A percentile compares a stretch with the other conserved stretches of the same genome.
These are phyloP conservation scores for Phoxinus dragarum DNA, from an alignment of 2,797 vertebrate species.

Conservation along the genomic window DNA sequence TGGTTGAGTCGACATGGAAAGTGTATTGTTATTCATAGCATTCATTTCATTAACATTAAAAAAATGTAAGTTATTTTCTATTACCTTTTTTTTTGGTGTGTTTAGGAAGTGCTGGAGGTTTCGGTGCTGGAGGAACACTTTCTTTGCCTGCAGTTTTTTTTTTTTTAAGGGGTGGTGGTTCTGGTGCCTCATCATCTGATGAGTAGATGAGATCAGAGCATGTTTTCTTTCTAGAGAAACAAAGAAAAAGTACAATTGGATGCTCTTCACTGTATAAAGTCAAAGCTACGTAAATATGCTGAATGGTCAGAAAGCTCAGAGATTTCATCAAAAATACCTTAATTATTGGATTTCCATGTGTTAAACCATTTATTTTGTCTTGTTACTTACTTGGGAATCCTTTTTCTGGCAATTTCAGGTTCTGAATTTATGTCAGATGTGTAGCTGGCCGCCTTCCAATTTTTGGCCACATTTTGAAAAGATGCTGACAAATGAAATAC, in stretches of 20 bases:
- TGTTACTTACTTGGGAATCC: constrained; percentile 2
- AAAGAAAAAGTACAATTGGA: not conserved
- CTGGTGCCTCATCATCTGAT: not conserved
- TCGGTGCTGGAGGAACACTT: not conserved
- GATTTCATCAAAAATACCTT: no score
- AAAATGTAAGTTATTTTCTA: not conserved
- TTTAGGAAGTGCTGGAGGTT: constrained; percentile 6
- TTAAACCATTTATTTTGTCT: not conserved
- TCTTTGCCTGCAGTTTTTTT: not conserved
- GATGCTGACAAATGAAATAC: not conserved
- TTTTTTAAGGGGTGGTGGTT: not conserved
- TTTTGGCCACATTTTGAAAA: constrained; percentile 1
- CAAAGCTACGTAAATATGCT: no score
- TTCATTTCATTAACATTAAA: no score
- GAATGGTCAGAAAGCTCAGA: no score
- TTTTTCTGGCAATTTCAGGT: not conserved
- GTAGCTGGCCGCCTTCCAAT: constrained; percentile 12
- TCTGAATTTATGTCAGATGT: constrained; percentile 5
- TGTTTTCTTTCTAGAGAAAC: not conserved
- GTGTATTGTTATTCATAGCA: not conserved
- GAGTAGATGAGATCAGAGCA: not conserved
- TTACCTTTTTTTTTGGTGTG: not conserved
- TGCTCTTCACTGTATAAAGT: no score
- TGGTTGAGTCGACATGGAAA: no score
- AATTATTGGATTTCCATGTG: no score